A percentile compares a stretch with the other conserved stretches of the same genome.
Evolutionary conservation across 2,888 invertebrate genomes (phyloP).

Genomic region (Pammene fasciana): DNA sequence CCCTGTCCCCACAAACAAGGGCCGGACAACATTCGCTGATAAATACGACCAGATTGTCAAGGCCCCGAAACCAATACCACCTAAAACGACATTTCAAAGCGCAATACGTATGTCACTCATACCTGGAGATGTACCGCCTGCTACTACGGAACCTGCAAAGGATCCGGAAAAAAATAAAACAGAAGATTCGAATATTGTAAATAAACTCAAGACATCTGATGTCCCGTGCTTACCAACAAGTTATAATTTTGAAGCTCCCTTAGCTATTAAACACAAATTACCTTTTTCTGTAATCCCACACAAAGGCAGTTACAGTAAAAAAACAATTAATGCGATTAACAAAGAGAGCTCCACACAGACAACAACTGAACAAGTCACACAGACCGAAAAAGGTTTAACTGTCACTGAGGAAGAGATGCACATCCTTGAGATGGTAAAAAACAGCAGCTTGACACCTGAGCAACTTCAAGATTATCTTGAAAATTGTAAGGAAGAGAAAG

Average conservation of each 20-base stretch:
- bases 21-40: background rate
- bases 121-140: background rate
- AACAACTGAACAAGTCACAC: background rate
- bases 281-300: background rate
- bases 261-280: conserved; percentile 12
- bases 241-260: background rate
- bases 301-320: background rate
- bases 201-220: background rate
- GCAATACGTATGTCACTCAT: background rate
- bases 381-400: conserved; percentile 14
- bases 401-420: conserved; percentile 2
- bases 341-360: conserved; percentile 3
- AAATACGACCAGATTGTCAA: background rate
- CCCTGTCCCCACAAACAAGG: conserved; percentile 10
- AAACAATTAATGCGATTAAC: background rate
- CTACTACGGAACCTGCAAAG: background rate
- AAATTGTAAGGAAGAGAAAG: background rate
- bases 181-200: background rate
- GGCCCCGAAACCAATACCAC: background rate
- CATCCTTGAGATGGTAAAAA: conserved; percentile 4
- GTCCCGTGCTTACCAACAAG: background rate
- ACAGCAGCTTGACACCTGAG: background rate
- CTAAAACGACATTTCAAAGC: background rate
- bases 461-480: conserved; percentile 10
- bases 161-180: conserved; percentile 6